phyloP scores from a whole-genome alignment of 2,113 vertebrate species.

The Pristiophorus japonicus region DNA sequence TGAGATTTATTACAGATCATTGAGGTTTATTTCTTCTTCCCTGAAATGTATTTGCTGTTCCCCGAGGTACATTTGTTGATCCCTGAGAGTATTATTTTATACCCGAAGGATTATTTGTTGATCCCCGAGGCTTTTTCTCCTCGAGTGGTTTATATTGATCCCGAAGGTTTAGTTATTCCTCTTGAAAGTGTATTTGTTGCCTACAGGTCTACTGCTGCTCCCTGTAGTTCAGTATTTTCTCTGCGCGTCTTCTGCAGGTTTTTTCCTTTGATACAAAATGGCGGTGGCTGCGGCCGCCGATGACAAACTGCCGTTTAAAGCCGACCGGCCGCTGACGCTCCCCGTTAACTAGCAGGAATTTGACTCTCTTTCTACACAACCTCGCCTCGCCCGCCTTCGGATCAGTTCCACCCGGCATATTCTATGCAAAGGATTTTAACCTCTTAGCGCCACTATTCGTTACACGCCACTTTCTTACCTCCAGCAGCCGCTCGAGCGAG shows the following conservation, averaged over 20 bases:
- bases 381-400: not conserved
- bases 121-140: not conserved
- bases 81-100: not conserved
- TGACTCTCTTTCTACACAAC: not conserved
- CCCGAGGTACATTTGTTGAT: not conserved
- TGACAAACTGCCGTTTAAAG: not conserved
- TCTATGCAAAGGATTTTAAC: not conserved
- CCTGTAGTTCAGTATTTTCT: not conserved
- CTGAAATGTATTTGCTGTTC: not conserved
- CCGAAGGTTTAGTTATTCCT: not conserved
- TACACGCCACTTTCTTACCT: not conserved
- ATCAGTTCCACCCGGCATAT: not conserved
- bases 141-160: not conserved
- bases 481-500: not conserved
- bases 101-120: not conserved
- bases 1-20: not conserved
- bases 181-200: not conserved
- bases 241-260: not conserved
- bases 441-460: not conserved
- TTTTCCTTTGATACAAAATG: constrained; percentile 8
- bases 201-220: not conserved
- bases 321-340: no score
- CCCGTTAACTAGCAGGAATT: no score
- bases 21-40: not conserved
- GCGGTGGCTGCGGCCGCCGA: not conserved